A percentile compares a stretch with the other conserved stretches of the same genome.
phyloP scores from a whole-genome alignment of 92 coral and sea anemone species.

The Porites evermanni region DNA sequence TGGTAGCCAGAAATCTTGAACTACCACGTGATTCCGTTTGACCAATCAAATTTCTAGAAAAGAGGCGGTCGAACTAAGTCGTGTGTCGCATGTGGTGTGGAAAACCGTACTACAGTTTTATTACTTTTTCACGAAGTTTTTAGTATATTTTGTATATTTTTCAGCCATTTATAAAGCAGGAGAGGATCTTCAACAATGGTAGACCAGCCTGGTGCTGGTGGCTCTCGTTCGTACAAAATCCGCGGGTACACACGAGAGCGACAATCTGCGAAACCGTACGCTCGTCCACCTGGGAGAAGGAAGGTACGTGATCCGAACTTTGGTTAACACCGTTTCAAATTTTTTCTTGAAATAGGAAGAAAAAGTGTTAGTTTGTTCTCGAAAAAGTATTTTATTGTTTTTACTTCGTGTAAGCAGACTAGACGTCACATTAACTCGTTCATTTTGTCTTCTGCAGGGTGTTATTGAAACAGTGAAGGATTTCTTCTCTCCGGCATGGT shows the following conservation, averaged over 20 bases:
- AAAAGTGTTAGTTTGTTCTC: neutral
- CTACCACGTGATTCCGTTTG: slow-evolving; percentile 69
- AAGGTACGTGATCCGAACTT: slow-evolving; percentile 70
- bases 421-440: slow-evolving; percentile 20
- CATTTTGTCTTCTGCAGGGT: slow-evolving; percentile 67
- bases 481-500: slow-evolving; percentile 95
- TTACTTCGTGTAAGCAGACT: neutral
- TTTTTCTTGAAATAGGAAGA: neutral
- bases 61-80: slow-evolving; percentile 99
- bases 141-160: slow-evolving; percentile 55
- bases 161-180: slow-evolving; percentile 43
- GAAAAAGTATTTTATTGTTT: neutral
- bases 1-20: slow-evolving; percentile 31
- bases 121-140: slow-evolving; percentile 63
- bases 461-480: slow-evolving; percentile 95
- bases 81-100: slow-evolving; percentile 95
- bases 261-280: slow-evolving; percentile 94
- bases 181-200: slow-evolving; percentile 81
- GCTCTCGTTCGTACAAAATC: slow-evolving; percentile 89
- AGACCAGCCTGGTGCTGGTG: slow-evolving; percentile 99
- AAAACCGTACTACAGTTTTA: slow-evolving; percentile 54
- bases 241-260: slow-evolving; percentile 90
- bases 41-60: slow-evolving; percentile 83
- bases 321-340: neutral
- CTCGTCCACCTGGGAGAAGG: slow-evolving; percentile 91